Evolutionary conservation across 2,113 vertebrate species (phyloP).

Genomic region (Petroica traversi): DNA sequence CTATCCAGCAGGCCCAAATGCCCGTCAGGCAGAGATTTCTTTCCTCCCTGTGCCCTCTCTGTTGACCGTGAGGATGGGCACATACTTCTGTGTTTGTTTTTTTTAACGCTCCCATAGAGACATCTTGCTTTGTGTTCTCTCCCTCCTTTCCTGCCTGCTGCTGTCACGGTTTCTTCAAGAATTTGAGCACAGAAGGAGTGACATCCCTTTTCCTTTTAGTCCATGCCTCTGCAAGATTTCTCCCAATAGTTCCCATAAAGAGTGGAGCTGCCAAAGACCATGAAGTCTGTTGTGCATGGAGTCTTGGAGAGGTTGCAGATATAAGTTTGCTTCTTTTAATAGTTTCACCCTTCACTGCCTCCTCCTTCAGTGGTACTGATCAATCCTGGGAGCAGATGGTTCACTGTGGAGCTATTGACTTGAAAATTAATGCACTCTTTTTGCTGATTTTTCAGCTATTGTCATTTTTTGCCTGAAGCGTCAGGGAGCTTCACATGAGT

Average conservation of each 20-base stretch:
- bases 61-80: not conserved
- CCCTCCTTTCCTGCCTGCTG: not conserved
- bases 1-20: not conserved
- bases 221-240: not conserved
- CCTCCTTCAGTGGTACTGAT: not conserved
- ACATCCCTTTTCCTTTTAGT: not conserved
- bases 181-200: not conserved
- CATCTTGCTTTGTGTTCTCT: not conserved
- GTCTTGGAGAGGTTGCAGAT: not conserved
- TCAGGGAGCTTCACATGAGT: not conserved
- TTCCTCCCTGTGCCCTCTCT: not conserved
- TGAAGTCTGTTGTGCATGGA: not conserved
- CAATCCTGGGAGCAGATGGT: not conserved
- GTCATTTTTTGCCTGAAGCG: not conserved
- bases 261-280: not conserved
- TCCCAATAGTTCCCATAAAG: not conserved
- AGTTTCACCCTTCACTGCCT: not conserved
- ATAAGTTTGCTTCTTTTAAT: not conserved
- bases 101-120: slow-evolving; percentile 40
- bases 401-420: not conserved
- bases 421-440: not conserved
- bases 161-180: not conserved
- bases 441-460: not conserved
- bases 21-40: not conserved
- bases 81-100: slow-evolving; percentile 36